Percentiles rank a stretch among this genome's conserved stretches.
Evolutionary conservation across 2,113 vertebrate species (phyloP).

Genomic region (Oncorhynchus tshawytscha): DNA sequence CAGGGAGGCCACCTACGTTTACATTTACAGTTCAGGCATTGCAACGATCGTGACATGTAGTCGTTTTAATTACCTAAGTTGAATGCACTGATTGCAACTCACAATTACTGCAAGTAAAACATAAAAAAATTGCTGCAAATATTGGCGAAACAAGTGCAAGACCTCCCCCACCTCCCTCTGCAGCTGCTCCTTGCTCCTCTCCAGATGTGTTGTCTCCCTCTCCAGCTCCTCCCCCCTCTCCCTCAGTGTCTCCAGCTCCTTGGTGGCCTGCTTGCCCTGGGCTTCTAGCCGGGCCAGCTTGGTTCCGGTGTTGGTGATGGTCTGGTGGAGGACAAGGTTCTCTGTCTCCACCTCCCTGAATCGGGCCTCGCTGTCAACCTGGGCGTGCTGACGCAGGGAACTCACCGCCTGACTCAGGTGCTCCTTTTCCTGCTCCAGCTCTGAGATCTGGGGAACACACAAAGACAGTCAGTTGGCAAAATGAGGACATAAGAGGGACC

Average conservation of each 20-base stretch:
- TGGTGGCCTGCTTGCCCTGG: constrained; percentile 79
- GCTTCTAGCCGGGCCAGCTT: constrained; percentile 80
- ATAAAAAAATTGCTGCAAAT: too few species aligned
- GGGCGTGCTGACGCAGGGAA: constrained; percentile 83
- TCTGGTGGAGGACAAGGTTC: constrained; percentile 84
- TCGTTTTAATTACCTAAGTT: too few species aligned
- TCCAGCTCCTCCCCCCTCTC: constrained; percentile 79
- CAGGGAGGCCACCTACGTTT: constrained; percentile 70
- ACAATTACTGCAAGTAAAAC: too few species aligned
- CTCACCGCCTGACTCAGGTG: constrained; percentile 82
- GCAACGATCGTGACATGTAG: too few species aligned
- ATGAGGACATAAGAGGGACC: neutral
- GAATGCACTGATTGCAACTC: too few species aligned
- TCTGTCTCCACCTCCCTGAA: constrained; percentile 86
- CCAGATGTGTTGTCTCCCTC: constrained; percentile 75
- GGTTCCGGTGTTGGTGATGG: constrained; percentile 76
- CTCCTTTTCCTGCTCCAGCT: constrained; percentile 87
- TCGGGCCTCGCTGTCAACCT: constrained; percentile 78
- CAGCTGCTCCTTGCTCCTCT: constrained; percentile 81
- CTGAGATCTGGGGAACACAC: constrained; percentile 78
- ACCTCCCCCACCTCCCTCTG: constrained; percentile 69
- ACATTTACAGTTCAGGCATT: too few species aligned
- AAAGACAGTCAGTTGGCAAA: neutral
- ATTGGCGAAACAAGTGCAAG: neutral
- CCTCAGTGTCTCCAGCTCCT: constrained; percentile 77